Conservation (phyloP, 1,140 invertebrate genomes). For the Hydropsyche tenuis region DNA sequence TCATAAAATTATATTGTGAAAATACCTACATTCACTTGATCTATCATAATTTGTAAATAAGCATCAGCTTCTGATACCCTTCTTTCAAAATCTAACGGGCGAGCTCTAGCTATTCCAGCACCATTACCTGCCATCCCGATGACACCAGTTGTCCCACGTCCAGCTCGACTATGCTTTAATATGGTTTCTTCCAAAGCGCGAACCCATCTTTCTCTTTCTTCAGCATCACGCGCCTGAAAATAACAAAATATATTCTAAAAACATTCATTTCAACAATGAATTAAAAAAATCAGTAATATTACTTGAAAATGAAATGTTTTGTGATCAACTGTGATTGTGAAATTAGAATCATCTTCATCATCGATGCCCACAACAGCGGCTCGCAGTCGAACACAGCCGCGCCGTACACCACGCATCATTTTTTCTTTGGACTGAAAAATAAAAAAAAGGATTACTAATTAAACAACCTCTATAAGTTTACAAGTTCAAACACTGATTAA, state of each 20-base stretch:
- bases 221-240: constrained; percentile 82
- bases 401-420: constrained; percentile 94
- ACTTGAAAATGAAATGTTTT: constrained; percentile 98
- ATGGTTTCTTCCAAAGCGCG: constrained; percentile 94
- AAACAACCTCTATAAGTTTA: too few species aligned
- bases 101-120: constrained; percentile 49
- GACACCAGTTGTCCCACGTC: constrained; percentile 60
- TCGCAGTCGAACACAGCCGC: constrained; percentile 93
- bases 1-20: background rate
- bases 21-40: constrained; percentile 80
- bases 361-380: constrained; percentile 98
- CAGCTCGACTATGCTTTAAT: constrained; percentile 74
- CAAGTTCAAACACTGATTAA: too few species aligned
- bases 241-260: background rate
- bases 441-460: constrained; percentile 37
- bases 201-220: constrained; percentile 96
- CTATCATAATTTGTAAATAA: constrained; percentile 95
- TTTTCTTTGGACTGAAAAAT: constrained; percentile 94
- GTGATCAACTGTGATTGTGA: constrained; percentile 98
- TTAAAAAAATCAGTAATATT: constrained; percentile 32
- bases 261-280: background rate
- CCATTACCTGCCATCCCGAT: constrained; percentile 53
- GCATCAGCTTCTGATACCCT: constrained; percentile 94
- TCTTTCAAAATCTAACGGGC: constrained; percentile 75
- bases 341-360: constrained; percentile 98